A percentile compares a stretch with the other conserved stretches of the same genome.
Conservation (phyloP, 2,888 invertebrate genomes). For the Liodrosophila aerea region DNA sequence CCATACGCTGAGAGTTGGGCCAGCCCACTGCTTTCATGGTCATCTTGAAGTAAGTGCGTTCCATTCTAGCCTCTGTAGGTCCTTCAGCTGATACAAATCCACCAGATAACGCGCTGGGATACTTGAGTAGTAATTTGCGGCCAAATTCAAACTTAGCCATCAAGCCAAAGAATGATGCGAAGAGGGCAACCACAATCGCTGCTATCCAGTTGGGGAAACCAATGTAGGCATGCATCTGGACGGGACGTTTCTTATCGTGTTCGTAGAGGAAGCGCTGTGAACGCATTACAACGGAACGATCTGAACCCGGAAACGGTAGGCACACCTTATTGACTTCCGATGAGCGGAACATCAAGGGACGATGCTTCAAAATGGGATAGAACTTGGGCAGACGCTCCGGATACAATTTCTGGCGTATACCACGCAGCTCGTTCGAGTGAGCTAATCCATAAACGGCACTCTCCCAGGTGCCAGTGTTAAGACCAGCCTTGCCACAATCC, state of each 20-base stretch:
- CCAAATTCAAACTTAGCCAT: slow-evolving; percentile 86
- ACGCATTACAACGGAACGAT: slow-evolving; percentile 91
- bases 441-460: slow-evolving; percentile 91
- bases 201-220: slow-evolving; percentile 84
- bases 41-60: slow-evolving; percentile 86
- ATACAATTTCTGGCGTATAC: slow-evolving; percentile 87
- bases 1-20: slow-evolving; percentile 85
- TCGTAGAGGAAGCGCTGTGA: slow-evolving; percentile 90
- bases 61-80: slow-evolving; percentile 85
- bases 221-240: slow-evolving; percentile 90
- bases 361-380: slow-evolving; percentile 85
- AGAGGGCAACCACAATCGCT: slow-evolving; percentile 83
- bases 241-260: slow-evolving; percentile 87
- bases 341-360: slow-evolving; percentile 84
- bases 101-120: slow-evolving; percentile 87
- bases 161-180: slow-evolving; percentile 85
- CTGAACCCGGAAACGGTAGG: slow-evolving; percentile 91
- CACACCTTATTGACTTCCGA: slow-evolving; percentile 84
- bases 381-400: slow-evolving; percentile 86
- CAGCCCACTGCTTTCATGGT: slow-evolving; percentile 91
- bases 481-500: slow-evolving; percentile 81
- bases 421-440: slow-evolving; percentile 85
- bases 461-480: slow-evolving; percentile 95
- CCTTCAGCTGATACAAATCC: slow-evolving; percentile 88
- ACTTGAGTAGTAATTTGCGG: slow-evolving; percentile 86